These are phyloP conservation scores for Cerceris ruficornis DNA, from an alignment of 2,888 invertebrate genomes.

Conservation along the genomic window DNA sequence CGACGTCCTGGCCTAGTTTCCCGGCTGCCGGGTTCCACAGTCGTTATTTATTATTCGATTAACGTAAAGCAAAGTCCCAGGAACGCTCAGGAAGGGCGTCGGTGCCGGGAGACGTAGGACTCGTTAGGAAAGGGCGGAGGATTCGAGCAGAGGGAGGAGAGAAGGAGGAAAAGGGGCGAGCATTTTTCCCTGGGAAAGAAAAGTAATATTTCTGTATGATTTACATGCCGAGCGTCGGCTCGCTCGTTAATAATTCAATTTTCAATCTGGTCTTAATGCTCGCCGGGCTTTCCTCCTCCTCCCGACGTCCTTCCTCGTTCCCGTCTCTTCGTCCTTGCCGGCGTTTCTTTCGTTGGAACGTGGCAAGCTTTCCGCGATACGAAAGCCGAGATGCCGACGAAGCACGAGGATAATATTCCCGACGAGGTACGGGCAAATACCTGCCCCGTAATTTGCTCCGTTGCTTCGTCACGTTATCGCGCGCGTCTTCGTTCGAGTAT, in stretches of 20 bases:
- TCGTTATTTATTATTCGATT: constrained; percentile 37
- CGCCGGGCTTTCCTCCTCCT: constrained; percentile 30
- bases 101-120: constrained; percentile 28
- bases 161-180: not conserved
- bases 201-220: constrained; percentile 72
- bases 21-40: not conserved
- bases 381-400: too few species aligned
- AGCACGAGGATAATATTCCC: not conserved
- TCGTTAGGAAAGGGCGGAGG: constrained; percentile 31
- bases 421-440: too few species aligned
- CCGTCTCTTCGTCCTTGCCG: not conserved
- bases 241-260: constrained; percentile 75
- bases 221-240: constrained; percentile 70
- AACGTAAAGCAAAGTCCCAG: constrained; percentile 27
- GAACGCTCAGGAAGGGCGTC: not conserved
- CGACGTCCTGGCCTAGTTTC: too few species aligned
- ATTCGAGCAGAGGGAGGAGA: constrained; percentile 26
- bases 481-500: too few species aligned
- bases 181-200: constrained; percentile 53
- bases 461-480: too few species aligned
- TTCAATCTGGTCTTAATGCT: constrained; percentile 72
- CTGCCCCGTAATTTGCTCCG: too few species aligned
- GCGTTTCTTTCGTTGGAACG: constrained; percentile 5
- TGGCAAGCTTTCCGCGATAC: not conserved
- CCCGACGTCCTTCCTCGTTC: not conserved